Evolutionary conservation across 2,888 invertebrate species (phyloP).

Genomic region (Chromoteleia sp.): DNA sequence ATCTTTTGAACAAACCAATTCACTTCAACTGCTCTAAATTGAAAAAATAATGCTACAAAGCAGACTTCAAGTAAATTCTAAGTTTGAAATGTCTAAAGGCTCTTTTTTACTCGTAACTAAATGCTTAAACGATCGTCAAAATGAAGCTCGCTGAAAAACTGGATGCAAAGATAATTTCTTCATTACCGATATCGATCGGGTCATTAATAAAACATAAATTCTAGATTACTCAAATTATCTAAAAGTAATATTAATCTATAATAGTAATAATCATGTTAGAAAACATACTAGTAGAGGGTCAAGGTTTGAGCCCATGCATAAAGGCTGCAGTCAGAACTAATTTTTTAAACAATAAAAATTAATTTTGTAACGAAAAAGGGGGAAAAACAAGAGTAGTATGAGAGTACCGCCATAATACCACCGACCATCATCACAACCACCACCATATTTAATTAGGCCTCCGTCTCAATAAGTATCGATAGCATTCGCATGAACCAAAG

Average conservation of each 20-base stretch:
- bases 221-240: constrained; percentile 44
- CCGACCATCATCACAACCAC: constrained; percentile 60
- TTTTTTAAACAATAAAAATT: not conserved
- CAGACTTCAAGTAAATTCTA: no score
- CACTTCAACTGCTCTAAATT: no score
- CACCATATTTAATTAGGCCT: constrained; percentile 55
- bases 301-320: constrained; percentile 45
- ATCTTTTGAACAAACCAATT: no score
- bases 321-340: constrained; percentile 16
- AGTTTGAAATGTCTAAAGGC: no score
- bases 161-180: not conserved
- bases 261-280: constrained; percentile 6
- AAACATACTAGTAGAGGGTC: constrained; percentile 13
- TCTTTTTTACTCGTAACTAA: no score
- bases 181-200: not conserved
- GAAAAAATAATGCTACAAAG: no score
- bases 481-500: constrained; percentile 61
- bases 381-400: not conserved
- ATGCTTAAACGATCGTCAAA: no score
- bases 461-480: constrained; percentile 50
- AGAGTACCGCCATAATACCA: constrained; percentile 45
- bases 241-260: constrained; percentile 4
- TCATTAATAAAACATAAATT: constrained; percentile 12
- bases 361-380: not conserved
- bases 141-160: not conserved